Conservation (phyloP, 2,888 invertebrate genomes). For the Phortica okadai region DNA sequence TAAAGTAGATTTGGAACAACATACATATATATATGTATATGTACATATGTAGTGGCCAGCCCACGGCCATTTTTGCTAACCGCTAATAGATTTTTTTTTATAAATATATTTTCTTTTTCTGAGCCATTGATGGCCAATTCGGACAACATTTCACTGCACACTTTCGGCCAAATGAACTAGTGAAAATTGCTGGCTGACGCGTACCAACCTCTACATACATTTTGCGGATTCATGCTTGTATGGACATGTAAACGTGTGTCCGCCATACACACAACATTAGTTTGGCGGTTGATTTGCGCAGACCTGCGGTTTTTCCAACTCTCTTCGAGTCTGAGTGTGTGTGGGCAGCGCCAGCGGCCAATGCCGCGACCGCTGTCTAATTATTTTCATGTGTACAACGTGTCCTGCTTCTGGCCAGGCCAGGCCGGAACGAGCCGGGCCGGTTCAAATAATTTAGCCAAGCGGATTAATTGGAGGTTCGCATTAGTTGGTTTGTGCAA, state of each 20-base stretch:
- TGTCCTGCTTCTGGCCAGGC: constrained; percentile 22
- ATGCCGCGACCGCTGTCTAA: constrained; percentile 5
- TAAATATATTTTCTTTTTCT: too few relatives aligned
- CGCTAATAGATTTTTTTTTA: neutral
- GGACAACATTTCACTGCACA: neutral
- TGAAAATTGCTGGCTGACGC: constrained; percentile 8
- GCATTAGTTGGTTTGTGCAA: constrained; percentile 20
- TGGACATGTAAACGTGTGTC: constrained; percentile 27
- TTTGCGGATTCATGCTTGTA: constrained; percentile 29
- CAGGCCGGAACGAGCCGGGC: neutral
- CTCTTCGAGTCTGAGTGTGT: constrained; percentile 1
- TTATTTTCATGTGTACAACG: constrained; percentile 21
- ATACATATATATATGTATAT: neutral
- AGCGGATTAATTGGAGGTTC: constrained; percentile 32
- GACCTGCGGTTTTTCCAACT: constrained; percentile 17
- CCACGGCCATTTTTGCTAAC: neutral
- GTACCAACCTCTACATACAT: constrained; percentile 20
- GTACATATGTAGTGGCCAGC: neutral
- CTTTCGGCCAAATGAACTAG: constrained; percentile 15
- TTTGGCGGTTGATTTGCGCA: constrained; percentile 34
- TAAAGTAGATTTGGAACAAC: neutral
- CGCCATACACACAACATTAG: constrained; percentile 16
- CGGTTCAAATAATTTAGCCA: constrained; percentile 28
- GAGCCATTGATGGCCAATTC: neutral
- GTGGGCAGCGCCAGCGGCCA: constrained; percentile 16